Evolutionary conservation across 37 sponge, comb jelly and placozoan species (phyloP).

Genomic region (Spongilla lacustris): DNA sequence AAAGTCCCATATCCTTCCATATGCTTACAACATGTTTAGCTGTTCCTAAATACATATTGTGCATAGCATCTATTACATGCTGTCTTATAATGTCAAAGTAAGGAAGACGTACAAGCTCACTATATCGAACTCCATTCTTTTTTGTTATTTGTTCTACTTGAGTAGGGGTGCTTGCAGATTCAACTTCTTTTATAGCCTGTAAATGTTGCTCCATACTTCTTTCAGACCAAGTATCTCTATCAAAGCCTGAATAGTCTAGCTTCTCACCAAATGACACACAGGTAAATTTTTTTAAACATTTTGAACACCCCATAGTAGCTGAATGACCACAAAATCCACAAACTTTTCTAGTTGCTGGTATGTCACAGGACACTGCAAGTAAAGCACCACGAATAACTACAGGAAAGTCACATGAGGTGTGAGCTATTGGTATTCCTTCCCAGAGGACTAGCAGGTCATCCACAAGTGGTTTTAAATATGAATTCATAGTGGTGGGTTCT

Average conservation of each 20-base stretch:
- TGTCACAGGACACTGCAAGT: conserved; percentile 33
- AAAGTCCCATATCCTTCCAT: conserved; percentile 3
- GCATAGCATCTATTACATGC: conserved; percentile 52
- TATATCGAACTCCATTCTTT: conserved; percentile 21
- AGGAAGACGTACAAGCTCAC: conserved; percentile 33
- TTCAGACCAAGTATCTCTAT: conserved; percentile 14
- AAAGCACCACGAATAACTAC: conserved; percentile 8
- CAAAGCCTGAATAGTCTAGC: conserved; percentile 31
- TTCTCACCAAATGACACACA: conserved; percentile 35
- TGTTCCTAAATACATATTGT: conserved; percentile 52
- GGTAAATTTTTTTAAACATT: conserved; percentile 30
- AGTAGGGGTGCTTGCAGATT: conserved; percentile 6
- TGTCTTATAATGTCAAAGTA: conserved; percentile 36
- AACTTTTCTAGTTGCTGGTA: conserved; percentile 48
- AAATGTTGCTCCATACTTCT: conserved; percentile 14
- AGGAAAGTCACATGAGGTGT: not conserved
- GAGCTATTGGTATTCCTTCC: not conserved
- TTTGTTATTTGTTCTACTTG: not conserved
- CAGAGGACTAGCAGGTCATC: conserved; percentile 29
- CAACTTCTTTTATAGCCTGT: not conserved
- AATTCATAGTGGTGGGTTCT: conserved; percentile 20
- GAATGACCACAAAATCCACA: conserved; percentile 58
- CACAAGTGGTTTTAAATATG: conserved; percentile 25
- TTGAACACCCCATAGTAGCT: conserved; percentile 36
- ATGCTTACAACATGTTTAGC: conserved; percentile 31